phyloP scores from a whole-genome alignment of 1,140 invertebrate species.

The Drosophila carrolli region DNA sequence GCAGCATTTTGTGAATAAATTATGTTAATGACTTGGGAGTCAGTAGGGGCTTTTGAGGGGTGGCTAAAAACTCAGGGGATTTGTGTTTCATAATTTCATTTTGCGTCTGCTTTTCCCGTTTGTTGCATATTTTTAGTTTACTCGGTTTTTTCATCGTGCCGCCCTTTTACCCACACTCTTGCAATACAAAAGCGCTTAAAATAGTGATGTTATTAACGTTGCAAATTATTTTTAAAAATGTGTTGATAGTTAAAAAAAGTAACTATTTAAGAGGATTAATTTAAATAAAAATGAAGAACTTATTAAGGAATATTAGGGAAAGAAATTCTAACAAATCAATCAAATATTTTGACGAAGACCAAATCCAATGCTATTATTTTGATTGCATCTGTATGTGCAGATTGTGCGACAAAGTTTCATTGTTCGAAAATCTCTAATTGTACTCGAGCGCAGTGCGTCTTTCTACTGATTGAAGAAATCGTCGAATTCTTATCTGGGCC shows the following conservation, averaged over 20 bases:
- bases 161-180: background rate
- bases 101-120: background rate
- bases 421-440: conserved; percentile 42
- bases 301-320: no score
- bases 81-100: conserved; percentile 23
- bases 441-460: conserved; percentile 19
- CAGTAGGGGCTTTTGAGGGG: background rate
- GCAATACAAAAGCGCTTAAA: background rate
- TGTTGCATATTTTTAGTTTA: conserved; percentile 3
- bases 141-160: background rate
- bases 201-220: background rate
- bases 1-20: conserved; percentile 13
- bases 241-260: background rate
- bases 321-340: background rate
- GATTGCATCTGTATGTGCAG: conserved; percentile 11
- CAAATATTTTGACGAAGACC: background rate
- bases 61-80: conserved; percentile 9
- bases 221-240: background rate
- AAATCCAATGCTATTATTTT: background rate
- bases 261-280: no score
- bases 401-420: conserved; percentile 56
- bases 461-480: conserved; percentile 51
- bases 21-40: conserved; percentile 3
- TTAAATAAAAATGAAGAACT: no score
- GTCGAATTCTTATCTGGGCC: conserved; percentile 24